phyloP scores from a whole-genome alignment of 2,113 vertebrate genomes.

The Equus przewalskii region DNA sequence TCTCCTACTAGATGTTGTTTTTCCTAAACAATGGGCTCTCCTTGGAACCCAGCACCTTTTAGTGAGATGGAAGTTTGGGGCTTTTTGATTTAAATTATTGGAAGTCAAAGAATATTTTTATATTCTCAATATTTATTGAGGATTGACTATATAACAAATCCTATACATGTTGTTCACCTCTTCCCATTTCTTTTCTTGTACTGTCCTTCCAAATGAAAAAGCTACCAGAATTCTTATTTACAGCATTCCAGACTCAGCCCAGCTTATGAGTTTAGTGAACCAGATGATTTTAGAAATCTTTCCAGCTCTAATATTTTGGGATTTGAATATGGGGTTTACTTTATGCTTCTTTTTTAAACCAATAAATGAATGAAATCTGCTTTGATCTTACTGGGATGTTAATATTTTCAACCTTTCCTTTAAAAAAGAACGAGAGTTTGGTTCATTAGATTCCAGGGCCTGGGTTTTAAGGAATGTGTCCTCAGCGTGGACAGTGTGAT shows the following conservation, averaged over 20 bases:
- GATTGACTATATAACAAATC: background rate
- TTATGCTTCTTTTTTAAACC: background rate
- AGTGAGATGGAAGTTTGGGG: background rate
- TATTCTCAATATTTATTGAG: background rate
- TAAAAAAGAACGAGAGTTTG: background rate
- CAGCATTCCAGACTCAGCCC: background rate
- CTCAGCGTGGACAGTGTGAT: background rate
- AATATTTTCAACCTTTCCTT: slow-evolving; percentile 14
- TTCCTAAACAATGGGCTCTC: background rate
- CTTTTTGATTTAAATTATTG: background rate
- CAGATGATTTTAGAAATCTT: background rate
- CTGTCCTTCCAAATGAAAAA: background rate
- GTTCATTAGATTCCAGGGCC: background rate
- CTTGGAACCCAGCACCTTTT: background rate
- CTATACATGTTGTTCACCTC: background rate
- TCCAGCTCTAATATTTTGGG: slow-evolving; percentile 22
- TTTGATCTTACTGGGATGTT: background rate
- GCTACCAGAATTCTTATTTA: background rate
- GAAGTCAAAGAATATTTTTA: slow-evolving; percentile 28
- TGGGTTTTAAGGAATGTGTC: background rate
- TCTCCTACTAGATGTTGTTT: background rate
- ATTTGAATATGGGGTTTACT: background rate
- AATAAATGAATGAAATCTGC: background rate
- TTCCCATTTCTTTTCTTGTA: background rate
- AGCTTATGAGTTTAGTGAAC: background rate